Conservation (phyloP, 1,140 invertebrate genomes). For the Drosophila gunungcola region DNA sequence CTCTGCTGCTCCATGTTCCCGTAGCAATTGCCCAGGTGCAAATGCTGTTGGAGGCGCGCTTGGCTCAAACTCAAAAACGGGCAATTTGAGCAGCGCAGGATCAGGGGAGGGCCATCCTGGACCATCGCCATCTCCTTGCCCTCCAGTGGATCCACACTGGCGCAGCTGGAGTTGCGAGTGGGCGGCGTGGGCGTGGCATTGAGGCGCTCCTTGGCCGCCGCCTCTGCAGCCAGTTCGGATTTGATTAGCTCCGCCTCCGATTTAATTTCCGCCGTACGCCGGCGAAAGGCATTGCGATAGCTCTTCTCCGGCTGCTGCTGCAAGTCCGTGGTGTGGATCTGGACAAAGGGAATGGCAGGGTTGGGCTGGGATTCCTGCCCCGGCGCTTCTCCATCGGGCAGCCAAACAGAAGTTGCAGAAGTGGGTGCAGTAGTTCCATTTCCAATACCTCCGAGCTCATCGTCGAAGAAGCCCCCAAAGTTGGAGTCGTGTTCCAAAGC, state of each 20-base stretch:
- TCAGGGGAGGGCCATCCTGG: slow-evolving; percentile 11
- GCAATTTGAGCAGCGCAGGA: slow-evolving; percentile 58
- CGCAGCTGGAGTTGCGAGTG: slow-evolving; percentile 38
- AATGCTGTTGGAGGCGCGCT: slow-evolving; percentile 34
- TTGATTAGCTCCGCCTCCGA: slow-evolving; percentile 79
- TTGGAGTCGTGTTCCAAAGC: slow-evolving; percentile 56
- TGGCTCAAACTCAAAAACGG: slow-evolving; percentile 64
- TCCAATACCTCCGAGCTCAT: slow-evolving; percentile 37
- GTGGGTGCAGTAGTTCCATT: not conserved
- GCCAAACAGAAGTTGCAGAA: slow-evolving; percentile 10
- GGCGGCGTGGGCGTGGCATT: slow-evolving; percentile 79
- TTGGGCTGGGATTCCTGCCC: not conserved
- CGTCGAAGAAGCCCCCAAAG: slow-evolving; percentile 63
- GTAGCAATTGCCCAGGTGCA: slow-evolving; percentile 49
- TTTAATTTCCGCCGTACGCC: slow-evolving; percentile 76
- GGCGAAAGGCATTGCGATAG: slow-evolving; percentile 71
- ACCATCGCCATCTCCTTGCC: slow-evolving; percentile 36
- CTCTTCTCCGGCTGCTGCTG: slow-evolving; percentile 71
- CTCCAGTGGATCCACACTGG: slow-evolving; percentile 16
- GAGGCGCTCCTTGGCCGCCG: slow-evolving; percentile 68
- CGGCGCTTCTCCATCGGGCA: slow-evolving; percentile 20
- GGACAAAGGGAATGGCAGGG: slow-evolving; percentile 70
- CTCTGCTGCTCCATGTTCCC: slow-evolving; percentile 36
- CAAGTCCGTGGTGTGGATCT: slow-evolving; percentile 78
- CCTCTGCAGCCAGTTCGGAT: slow-evolving; percentile 71